These are phyloP conservation scores for Congeria kusceri DNA, from an alignment of 2,888 invertebrate genomes.

Conservation along the genomic window DNA sequence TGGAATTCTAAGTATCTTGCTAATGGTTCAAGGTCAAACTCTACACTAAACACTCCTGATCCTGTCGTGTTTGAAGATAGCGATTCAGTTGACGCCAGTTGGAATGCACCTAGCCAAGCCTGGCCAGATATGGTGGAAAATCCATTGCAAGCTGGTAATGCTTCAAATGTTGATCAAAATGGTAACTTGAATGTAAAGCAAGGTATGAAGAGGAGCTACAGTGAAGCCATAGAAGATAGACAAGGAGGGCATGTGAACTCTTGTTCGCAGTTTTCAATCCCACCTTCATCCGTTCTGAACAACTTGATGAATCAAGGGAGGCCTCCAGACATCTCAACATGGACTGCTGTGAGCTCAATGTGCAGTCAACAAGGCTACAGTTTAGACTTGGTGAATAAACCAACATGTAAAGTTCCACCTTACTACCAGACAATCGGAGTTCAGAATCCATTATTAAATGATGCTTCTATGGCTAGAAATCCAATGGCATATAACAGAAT, in stretches of 20 bases:
- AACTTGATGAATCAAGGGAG: constrained; percentile 42
- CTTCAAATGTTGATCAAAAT: not conserved
- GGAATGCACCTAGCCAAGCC: not conserved
- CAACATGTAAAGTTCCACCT: constrained; percentile 47
- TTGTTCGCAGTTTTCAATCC: not conserved
- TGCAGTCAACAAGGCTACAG: not conserved
- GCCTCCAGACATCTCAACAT: constrained; percentile 51
- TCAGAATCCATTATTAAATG: too few relatives aligned
- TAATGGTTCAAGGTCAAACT: constrained; percentile 1
- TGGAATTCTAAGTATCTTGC: constrained; percentile 18
- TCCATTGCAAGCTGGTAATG: constrained; percentile 5
- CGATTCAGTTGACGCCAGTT: constrained; percentile 19
- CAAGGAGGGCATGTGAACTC: not conserved
- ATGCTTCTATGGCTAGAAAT: too few relatives aligned
- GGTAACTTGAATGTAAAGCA: not conserved
- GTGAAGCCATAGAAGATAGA: constrained; percentile 8
- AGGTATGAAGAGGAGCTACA: constrained; percentile 19
- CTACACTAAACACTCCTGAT: constrained; percentile 41
- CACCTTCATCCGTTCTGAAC: constrained; percentile 2
- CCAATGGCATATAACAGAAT: too few relatives aligned
- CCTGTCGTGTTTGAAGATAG: constrained; percentile 40
- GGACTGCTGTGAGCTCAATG: constrained; percentile 43
- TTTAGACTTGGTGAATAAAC: constrained; percentile 23
- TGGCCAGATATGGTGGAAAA: constrained; percentile 9
- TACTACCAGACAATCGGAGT: constrained; percentile 4